phyloP scores from a whole-genome alignment of 2,113 vertebrate genomes.

The Tricholaema leucomelas region DNA sequence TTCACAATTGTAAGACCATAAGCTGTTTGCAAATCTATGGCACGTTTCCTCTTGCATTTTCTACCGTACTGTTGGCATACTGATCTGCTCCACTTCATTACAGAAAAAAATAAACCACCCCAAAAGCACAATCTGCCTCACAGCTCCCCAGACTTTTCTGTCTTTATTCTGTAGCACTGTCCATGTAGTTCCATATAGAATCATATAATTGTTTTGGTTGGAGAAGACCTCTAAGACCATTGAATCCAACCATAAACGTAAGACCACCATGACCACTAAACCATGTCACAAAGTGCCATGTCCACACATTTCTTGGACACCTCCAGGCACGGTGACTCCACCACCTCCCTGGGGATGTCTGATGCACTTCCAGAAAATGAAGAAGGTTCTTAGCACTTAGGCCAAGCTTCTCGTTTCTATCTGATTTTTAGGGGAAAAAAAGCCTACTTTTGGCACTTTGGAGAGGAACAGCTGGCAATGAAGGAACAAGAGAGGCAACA shows the following conservation, averaged over 20 bases:
- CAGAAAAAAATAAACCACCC: background rate
- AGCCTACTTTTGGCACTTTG: background rate
- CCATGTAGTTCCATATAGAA: rapidly evolving
- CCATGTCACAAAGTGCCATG: too few relatives aligned
- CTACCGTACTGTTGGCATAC: background rate
- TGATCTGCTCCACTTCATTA: background rate
- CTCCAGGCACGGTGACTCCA: too few relatives aligned
- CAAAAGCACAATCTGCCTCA: background rate
- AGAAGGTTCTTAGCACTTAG: background rate
- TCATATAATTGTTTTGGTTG: too few relatives aligned
- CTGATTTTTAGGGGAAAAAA: background rate
- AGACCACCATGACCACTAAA: too few relatives aligned
- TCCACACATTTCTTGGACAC: too few relatives aligned
- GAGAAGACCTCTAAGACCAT: too few relatives aligned
- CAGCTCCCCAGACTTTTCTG: background rate
- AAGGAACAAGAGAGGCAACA: background rate
- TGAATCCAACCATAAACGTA: too few relatives aligned
- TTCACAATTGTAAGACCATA: background rate
- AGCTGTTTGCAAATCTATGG: background rate
- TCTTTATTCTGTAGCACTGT: background rate
- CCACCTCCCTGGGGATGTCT: too few relatives aligned
- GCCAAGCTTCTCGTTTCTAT: background rate
- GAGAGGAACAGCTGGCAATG: background rate
- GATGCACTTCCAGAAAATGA: background rate
- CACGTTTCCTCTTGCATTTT: background rate